Conservation (phyloP, 92 coral and sea anemone species). For the Palythoa grandis region DNA sequence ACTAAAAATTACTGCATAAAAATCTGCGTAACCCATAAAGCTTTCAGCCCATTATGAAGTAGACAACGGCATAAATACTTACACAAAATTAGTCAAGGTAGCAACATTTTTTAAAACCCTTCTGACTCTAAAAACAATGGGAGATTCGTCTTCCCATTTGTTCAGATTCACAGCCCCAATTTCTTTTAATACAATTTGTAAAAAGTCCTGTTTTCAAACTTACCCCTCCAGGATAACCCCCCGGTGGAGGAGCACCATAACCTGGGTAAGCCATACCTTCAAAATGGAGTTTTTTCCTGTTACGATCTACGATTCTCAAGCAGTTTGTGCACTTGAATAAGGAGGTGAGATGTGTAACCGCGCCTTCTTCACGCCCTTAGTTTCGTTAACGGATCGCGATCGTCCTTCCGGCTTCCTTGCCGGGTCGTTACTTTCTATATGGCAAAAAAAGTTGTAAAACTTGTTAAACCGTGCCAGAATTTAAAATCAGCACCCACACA, state of each 20-base stretch:
- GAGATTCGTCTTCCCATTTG: background rate
- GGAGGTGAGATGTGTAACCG: background rate
- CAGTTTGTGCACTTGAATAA: background rate
- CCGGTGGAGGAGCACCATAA: constrained; percentile 86
- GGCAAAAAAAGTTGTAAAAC: too few relatives aligned
- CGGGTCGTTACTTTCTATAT: too few relatives aligned
- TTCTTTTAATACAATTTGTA: background rate
- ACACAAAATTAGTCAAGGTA: too few relatives aligned
- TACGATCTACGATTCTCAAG: background rate
- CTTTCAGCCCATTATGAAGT: too few relatives aligned
- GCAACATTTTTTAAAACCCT: too few relatives aligned
- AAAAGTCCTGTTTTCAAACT: constrained; percentile 49
- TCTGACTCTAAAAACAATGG: too few relatives aligned
- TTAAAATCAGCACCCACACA: too few relatives aligned
- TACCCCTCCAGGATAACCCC: constrained; percentile 87
- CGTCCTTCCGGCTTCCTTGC: too few relatives aligned
- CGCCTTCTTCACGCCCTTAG: constrained; percentile 26
- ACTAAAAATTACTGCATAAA: too few relatives aligned
- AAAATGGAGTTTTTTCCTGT: constrained; percentile 27
- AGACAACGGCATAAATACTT: too few relatives aligned
- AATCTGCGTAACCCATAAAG: too few relatives aligned
- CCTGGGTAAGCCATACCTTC: constrained; percentile 98
- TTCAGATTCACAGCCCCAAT: background rate
- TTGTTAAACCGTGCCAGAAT: too few relatives aligned
- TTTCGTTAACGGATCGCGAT: background rate